A percentile compares a stretch with the other conserved stretches of the same genome.
phyloP scores from a whole-genome alignment of 2,888 invertebrate genomes.

The Pardosa pseudoannulata region DNA sequence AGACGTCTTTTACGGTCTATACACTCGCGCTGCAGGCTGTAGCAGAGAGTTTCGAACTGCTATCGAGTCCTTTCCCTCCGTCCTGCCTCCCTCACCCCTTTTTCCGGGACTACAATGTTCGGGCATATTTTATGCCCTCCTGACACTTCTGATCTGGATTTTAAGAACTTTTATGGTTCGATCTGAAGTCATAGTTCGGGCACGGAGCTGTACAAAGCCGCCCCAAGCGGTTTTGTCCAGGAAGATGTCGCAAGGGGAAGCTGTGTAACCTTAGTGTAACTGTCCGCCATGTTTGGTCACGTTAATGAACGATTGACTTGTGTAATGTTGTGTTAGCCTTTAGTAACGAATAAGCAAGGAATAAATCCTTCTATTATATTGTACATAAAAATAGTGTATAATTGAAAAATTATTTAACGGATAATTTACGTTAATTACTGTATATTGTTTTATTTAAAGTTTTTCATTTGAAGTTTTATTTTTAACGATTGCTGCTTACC shows the following conservation, averaged over 20 bases:
- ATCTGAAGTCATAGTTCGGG: background rate
- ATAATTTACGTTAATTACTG: no score
- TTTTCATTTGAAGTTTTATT: no score
- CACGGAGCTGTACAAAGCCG: background rate
- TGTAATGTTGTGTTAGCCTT: no score
- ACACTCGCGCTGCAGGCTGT: background rate
- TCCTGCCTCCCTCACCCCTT: slow-evolving; percentile 1
- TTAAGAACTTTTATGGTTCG: slow-evolving; percentile 40
- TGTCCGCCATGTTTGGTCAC: no score
- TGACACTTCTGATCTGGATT: slow-evolving; percentile 35
- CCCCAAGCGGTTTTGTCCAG: background rate
- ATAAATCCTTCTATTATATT: no score
- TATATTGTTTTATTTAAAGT: no score
- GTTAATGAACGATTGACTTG: no score
- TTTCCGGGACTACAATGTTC: background rate
- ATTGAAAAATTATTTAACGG: no score
- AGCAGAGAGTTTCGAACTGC: background rate
- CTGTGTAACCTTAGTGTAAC: no score
- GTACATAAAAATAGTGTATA: no score
- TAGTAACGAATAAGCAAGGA: no score
- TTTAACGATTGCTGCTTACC: no score
- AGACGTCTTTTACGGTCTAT: background rate
- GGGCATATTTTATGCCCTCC: slow-evolving; percentile 33
- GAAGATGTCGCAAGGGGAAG: background rate
- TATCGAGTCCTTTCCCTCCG: background rate